phyloP scores from a whole-genome alignment of 2,113 vertebrate genomes.

The Crotalus tigris region DNA sequence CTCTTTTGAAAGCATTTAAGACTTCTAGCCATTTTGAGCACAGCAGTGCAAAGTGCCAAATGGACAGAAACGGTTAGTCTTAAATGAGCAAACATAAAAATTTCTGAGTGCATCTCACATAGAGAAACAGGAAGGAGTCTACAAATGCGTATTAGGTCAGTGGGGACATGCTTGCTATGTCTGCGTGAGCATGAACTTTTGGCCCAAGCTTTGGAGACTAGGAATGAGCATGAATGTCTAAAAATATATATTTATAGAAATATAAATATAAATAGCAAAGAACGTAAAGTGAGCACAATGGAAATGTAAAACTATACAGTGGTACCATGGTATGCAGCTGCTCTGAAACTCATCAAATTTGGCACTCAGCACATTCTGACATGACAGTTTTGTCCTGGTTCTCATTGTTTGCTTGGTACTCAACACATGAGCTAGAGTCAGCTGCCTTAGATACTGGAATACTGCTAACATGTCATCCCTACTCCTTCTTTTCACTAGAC shows the following conservation, averaged over 20 bases:
- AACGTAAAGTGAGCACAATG: neutral
- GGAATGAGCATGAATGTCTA: neutral
- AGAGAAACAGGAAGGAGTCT: neutral
- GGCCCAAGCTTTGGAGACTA: neutral
- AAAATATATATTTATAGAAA: neutral
- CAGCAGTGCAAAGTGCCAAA: slow-evolving; percentile 16
- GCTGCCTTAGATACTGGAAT: no score
- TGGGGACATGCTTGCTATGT: neutral
- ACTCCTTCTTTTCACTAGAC: no score
- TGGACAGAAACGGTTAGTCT: neutral
- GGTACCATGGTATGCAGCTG: neutral
- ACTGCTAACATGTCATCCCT: no score
- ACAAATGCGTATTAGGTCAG: neutral
- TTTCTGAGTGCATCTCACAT: neutral
- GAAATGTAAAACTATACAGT: rapidly evolving
- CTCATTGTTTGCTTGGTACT: neutral
- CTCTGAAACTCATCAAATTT: neutral
- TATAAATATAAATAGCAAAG: neutral
- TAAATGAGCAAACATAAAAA: neutral
- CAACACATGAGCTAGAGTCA: neutral
- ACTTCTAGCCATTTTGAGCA: slow-evolving; percentile 3
- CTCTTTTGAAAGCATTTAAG: slow-evolving; percentile 6
- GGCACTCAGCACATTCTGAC: neutral
- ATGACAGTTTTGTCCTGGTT: neutral
- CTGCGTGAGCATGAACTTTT: neutral